These are phyloP conservation scores for Formica aserva DNA, from an alignment of 2,888 invertebrate genomes.

Conservation along the genomic window DNA sequence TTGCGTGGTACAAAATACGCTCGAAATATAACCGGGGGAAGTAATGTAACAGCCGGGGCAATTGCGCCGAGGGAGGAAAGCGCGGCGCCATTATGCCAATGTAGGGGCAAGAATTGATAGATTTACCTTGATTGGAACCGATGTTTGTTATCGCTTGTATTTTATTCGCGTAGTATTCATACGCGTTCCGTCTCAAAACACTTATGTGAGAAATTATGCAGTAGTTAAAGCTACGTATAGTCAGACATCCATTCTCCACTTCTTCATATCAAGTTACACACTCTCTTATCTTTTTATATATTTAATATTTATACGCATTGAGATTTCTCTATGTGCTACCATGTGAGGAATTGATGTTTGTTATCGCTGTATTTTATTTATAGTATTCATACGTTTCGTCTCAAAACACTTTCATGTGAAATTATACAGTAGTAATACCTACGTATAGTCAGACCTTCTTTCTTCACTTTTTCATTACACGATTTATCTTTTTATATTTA, in stretches of 20 bases:
- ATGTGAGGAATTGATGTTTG: not conserved
- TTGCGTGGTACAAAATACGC: slow-evolving; percentile 52
- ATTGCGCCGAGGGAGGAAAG: slow-evolving; percentile 2
- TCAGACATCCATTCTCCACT: slow-evolving; percentile 5
- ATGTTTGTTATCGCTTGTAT: not conserved
- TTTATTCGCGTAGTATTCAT: slow-evolving; percentile 9
- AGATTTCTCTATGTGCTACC: not conserved
- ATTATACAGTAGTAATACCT: not conserved
- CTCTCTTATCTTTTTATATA: not conserved
- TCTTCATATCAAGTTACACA: not conserved
- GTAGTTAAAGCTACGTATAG: not conserved
- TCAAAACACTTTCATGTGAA: too few species aligned
- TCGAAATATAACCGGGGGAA: slow-evolving; percentile 45
- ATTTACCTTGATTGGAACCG: slow-evolving; percentile 32
- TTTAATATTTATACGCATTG: not conserved
- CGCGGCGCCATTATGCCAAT: not conserved
- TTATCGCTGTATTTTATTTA: not conserved
- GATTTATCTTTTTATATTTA: not conserved
- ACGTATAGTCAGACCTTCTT: not conserved
- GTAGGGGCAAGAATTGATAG: slow-evolving; percentile 38
- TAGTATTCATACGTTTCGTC: not conserved
- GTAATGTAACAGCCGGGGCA: slow-evolving; percentile 42
- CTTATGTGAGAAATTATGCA: not conserved
- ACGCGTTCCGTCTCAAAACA: not conserved
- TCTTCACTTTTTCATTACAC: not conserved